A percentile compares a stretch with the other conserved stretches of the same genome.
Evolutionary conservation across 2,888 invertebrate genomes (phyloP).

Genomic region (Ormyrus thymus): DNA sequence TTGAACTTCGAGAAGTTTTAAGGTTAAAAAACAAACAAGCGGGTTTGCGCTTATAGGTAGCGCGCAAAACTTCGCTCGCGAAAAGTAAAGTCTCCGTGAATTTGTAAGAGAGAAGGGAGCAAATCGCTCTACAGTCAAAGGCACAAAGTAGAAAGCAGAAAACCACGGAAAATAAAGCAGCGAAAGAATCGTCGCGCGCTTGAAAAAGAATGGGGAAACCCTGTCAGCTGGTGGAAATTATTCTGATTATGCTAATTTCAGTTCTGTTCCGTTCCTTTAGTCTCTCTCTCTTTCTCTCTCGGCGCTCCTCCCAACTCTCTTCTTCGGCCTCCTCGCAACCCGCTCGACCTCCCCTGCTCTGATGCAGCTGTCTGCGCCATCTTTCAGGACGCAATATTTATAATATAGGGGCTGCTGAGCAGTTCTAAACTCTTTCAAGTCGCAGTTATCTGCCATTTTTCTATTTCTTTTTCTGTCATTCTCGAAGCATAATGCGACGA

Average conservation of each 20-base stretch:
- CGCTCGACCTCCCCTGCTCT: slow-evolving; percentile 53
- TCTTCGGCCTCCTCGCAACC: slow-evolving; percentile 5
- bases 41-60: background rate
- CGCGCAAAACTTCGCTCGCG: slow-evolving; percentile 21
- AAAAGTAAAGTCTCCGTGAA: slow-evolving; percentile 31
- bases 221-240: slow-evolving; percentile 80
- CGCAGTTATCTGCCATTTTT: background rate
- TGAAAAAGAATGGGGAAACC: slow-evolving; percentile 77
- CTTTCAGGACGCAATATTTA: slow-evolving; percentile 74
- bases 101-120: slow-evolving; percentile 60
- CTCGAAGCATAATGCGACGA: background rate
- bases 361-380: slow-evolving; percentile 75
- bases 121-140: too few species aligned
- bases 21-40: too few species aligned
- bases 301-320: slow-evolving; percentile 30
- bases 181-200: slow-evolving; percentile 71
- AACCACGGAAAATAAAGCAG: slow-evolving; percentile 74
- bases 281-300: slow-evolving; percentile 67
- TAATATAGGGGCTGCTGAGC: slow-evolving; percentile 73
- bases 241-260: slow-evolving; percentile 81
- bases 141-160: slow-evolving; percentile 64
- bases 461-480: background rate
- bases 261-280: slow-evolving; percentile 76
- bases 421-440: slow-evolving; percentile 74
- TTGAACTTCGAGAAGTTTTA: too few species aligned